Conservation (phyloP, 2,888 invertebrate species). For the Tuta absoluta region DNA sequence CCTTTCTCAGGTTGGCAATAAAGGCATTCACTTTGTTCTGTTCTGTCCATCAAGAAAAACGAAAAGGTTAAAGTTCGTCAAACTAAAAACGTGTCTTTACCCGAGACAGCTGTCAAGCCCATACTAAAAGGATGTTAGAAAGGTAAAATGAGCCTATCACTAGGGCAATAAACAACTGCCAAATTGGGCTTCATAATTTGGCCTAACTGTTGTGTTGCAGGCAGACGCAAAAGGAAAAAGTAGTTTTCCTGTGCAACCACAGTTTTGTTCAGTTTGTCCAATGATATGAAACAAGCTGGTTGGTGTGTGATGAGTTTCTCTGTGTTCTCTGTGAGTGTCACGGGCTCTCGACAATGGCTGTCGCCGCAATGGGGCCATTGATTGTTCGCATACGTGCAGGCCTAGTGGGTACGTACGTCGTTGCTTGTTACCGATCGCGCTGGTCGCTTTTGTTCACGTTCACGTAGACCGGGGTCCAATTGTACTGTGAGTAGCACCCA, state of each 20-base stretch:
- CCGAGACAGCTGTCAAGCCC: too few relatives aligned
- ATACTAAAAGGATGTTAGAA: too few relatives aligned
- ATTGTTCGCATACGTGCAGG: constrained; percentile 64
- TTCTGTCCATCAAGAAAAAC: background rate
- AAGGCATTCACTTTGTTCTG: background rate
- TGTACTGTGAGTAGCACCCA: background rate
- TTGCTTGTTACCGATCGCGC: constrained; percentile 41
- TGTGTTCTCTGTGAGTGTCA: constrained; percentile 64
- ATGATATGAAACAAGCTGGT: constrained; percentile 10
- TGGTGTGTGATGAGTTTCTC: constrained; percentile 53
- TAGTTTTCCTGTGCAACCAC: background rate
- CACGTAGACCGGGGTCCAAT: constrained; percentile 40
- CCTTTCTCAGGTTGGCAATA: background rate
- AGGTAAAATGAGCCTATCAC: too few relatives aligned
- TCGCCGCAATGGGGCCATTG: constrained; percentile 76
- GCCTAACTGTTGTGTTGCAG: background rate
- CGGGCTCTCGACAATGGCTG: constrained; percentile 73
- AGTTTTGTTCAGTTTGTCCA: background rate
- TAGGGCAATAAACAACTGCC: too few relatives aligned
- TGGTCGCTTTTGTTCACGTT: constrained; percentile 48
- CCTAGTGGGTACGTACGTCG: constrained; percentile 44
- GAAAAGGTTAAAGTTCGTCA: background rate
- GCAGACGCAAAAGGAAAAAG: constrained; percentile 3
- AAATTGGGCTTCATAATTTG: too few relatives aligned
- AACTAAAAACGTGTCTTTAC: background rate